Conservation (phyloP, 2,113 vertebrate species). For the Sclerurus mexicanus region DNA sequence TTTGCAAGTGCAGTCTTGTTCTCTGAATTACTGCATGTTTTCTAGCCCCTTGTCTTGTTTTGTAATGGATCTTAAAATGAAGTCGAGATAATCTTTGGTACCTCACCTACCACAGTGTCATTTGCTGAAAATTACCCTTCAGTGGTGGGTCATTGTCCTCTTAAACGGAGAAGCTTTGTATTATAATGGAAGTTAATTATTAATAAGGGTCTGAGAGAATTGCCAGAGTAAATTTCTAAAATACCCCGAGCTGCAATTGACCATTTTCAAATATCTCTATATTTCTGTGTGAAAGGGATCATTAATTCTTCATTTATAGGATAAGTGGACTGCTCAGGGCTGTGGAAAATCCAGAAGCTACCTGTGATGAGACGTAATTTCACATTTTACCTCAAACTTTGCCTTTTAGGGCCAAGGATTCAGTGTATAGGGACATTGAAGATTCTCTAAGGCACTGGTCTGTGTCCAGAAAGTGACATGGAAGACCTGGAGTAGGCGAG, state of each 20-base stretch:
- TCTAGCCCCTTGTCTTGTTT: background rate
- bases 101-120: background rate
- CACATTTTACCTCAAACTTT: background rate
- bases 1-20: background rate
- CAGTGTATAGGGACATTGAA: background rate
- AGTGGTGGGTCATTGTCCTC: background rate
- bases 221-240: constrained; percentile 25
- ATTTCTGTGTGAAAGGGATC: constrained; percentile 7
- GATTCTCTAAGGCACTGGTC: background rate
- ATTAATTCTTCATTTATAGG: background rate
- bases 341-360: background rate
- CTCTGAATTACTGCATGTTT: background rate
- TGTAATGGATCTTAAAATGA: background rate
- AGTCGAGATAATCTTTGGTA: background rate
- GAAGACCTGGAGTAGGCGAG: background rate
- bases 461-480: background rate
- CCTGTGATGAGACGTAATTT: background rate
- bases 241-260: background rate
- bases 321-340: background rate
- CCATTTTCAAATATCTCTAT: constrained; percentile 11
- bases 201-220: background rate
- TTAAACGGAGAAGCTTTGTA: background rate
- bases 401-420: background rate
- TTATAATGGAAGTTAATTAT: constrained; percentile 26
- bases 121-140: background rate